Evolutionary conservation across 2,888 invertebrate genomes (phyloP), one percentile per base, ranked within the genome.

Genomic region (Crematogaster levior): DNA sequence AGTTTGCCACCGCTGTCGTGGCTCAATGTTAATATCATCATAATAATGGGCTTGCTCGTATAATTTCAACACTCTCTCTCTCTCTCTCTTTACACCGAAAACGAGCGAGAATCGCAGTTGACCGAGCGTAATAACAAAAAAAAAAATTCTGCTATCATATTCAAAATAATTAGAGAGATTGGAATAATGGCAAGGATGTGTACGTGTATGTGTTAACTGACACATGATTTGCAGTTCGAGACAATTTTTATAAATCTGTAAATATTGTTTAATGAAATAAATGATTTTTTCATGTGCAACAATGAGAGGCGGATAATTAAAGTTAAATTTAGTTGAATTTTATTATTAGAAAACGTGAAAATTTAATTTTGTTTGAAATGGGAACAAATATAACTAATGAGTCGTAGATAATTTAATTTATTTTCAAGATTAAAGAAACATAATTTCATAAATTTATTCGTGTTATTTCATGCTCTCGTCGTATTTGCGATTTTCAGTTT

Each of bases 41-140:
- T 34, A 81, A 81, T 84, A 80, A 83, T 48, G 56, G 80, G 27
- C 80, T 65, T 74, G 40, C 34, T n/a, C 21, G 10, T 58, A 48
- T 79, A 60, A 73, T 73, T 40, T 53, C 34, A 43, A 65, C 27
- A n/a, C n/a, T n/a, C n/a, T n/a, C n/a, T n/a, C n/a, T n/a, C n/a
- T 10, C 12, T 58, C 46, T 7, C 37, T 53, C 34, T 58, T 12
- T 24, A 12, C 12, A 6, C 1, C 18, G 34, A 46, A 48, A 75
- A 48, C 34, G 30, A 46, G 2, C 46, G 10, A 65, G n/a, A 68
- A 1, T 43, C 34, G 60, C 7, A 48, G 5, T 51, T 34, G 37
- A 15, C 34, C 21, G 46, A 77, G 4, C 34, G 18, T 27, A 51
- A 63, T 63, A 63, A 63, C 30, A 43, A 77, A 77, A 77, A 34